Percentiles rank a stretch among this genome's conserved stretches.
These are phyloP conservation scores for Vulpes ferrilata DNA, from an alignment of 2,113 vertebrate genomes.

Conservation along the genomic window DNA sequence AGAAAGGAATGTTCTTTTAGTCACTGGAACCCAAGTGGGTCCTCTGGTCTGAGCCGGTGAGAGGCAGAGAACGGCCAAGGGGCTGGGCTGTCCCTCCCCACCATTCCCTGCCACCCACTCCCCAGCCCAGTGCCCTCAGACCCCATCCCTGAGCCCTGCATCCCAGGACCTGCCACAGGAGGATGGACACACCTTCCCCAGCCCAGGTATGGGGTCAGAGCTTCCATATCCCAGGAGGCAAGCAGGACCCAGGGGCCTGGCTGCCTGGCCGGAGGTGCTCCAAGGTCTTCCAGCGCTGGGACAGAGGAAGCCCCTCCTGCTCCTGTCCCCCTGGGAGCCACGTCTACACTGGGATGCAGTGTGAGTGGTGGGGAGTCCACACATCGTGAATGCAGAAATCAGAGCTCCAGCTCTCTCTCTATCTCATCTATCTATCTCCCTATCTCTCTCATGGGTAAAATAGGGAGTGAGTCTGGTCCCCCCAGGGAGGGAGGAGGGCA, in stretches of 20 bases:
- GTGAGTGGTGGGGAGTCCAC: background rate
- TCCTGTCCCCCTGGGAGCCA: fast-evolving
- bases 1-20: fast-evolving
- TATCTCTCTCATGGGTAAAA: background rate
- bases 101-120: background rate
- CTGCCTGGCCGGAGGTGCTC: too few relatives aligned
- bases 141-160: background rate
- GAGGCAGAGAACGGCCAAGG: background rate
- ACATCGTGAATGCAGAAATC: fast-evolving
- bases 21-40: fast-evolving
- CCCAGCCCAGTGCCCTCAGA: background rate
- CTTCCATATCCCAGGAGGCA: fast-evolving
- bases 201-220: background rate
- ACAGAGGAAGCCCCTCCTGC: background rate
- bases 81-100: background rate
- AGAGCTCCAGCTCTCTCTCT: background rate
- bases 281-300: background rate
- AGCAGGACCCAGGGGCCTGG: background rate
- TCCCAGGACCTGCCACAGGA: background rate
- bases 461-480: background rate
- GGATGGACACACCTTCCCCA: fast-evolving
- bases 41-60: background rate
- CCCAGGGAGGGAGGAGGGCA: background rate
- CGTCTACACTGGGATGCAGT: background rate
- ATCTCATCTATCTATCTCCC: background rate